A percentile compares a stretch with the other conserved stretches of the same genome.
These are phyloP conservation scores for Acrobasis consociella DNA, from an alignment of 2,888 invertebrate species.

Conservation along the genomic window DNA sequence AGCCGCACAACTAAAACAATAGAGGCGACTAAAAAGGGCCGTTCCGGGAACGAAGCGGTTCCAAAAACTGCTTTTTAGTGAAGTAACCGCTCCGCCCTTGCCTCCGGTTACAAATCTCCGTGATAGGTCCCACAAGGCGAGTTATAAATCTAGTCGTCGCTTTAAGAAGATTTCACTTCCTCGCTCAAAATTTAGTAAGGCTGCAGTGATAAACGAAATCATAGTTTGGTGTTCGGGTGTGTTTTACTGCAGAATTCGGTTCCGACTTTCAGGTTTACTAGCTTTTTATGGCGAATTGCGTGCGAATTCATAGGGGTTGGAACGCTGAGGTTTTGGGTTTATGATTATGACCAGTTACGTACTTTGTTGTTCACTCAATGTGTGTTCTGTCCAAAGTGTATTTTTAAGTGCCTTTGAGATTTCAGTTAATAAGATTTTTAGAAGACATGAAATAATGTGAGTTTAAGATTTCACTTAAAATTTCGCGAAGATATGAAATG, in stretches of 20 bases:
- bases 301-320: not conserved
- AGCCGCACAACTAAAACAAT: slow-evolving; percentile 29
- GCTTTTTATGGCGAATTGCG: slow-evolving; percentile 2
- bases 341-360: not conserved
- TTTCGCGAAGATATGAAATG: too few relatives aligned
- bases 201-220: slow-evolving; percentile 23
- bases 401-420: too few relatives aligned
- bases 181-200: slow-evolving; percentile 46
- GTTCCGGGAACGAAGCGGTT: slow-evolving; percentile 52
- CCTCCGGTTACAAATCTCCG: slow-evolving; percentile 50
- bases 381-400: not conserved
- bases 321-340: slow-evolving; percentile 1
- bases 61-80: slow-evolving; percentile 50
- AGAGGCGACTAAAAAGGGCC: slow-evolving; percentile 33
- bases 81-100: slow-evolving; percentile 25
- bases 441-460: too few relatives aligned
- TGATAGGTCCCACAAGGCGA: slow-evolving; percentile 49
- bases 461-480: too few relatives aligned
- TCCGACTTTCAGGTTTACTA: not conserved
- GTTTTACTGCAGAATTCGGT: not conserved
- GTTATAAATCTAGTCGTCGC: slow-evolving; percentile 57
- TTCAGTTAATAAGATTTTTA: too few relatives aligned
- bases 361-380: too few relatives aligned
- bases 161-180: slow-evolving; percentile 42
- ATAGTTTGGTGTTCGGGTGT: not conserved